Base-by-base conservation (phyloP, 2,888 invertebrate genomes). In the Oscheius sp. region DNA sequence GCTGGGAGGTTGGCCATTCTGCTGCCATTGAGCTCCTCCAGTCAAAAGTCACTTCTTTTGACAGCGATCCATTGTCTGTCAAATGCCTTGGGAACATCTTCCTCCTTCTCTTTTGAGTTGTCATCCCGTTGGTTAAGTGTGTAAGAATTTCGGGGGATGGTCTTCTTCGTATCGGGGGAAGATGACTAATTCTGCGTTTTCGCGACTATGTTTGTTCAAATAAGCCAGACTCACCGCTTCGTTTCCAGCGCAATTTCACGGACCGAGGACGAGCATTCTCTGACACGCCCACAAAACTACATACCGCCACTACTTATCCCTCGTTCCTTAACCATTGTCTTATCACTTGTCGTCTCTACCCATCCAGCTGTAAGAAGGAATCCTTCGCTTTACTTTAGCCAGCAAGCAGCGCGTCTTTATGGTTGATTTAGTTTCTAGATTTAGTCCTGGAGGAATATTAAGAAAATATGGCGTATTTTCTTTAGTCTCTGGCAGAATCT, bases 231-330 rank as follows among this genome's bases (percentile, higher is more conserved):
- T 52, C 52, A 66, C 52, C 66, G 52, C 66, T 52, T 49, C 66
- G 66, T 66, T 66, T 66, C 66, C 66, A 66, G 66, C 66, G 66
- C 66, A 66, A 66, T 66, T 66, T 66, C 66, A 66, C 66, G 66
- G 66, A 49, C 66, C 52, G 66, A 66, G 66, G 66, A 66, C 66
- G 49, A 52, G 45, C 63, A 18, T 43, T 12, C 63, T 45, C 35
- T 52, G 43, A 43, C 61, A n/a, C 61, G 43, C 61, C 61, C 61
- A 61, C 61, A 41, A 3, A 43, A 35, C n/a, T 41, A 58, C 58
- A 49, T 49, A 21, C 29, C 35, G 35, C 35, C 58, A 27, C 58
- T 25, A 58, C 29, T 27, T 58, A 58, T 35, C 35, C 25, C 29
- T 58, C 3, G 55, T 55, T 6, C 58, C 21, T 12, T 29, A 27